A percentile compares a stretch with the other conserved stretches of the same genome.
These are phyloP conservation scores for Picathartes gymnocephalus DNA, from an alignment of 2,113 vertebrate genomes.

Conservation along the genomic window DNA sequence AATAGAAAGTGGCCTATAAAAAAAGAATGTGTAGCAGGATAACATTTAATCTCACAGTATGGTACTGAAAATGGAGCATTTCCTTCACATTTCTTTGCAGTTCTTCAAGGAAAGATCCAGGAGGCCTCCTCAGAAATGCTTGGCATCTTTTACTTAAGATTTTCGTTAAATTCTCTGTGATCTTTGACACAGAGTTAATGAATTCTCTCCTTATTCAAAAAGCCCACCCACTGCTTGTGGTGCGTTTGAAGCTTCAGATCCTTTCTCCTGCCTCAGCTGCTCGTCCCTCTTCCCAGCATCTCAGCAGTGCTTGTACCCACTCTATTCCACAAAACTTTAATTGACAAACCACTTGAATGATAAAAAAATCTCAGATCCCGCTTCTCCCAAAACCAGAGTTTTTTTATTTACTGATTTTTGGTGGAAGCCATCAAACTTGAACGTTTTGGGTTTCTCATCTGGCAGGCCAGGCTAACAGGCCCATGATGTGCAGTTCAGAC, in stretches of 20 bases:
- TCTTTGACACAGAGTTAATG: constrained; percentile 43
- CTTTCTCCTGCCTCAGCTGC: neutral
- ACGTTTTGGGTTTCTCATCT: neutral
- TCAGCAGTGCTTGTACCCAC: fast-evolving
- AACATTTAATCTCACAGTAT: constrained; percentile 40
- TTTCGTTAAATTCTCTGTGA: neutral
- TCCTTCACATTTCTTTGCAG: constrained; percentile 21
- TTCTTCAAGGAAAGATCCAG: constrained; percentile 35
- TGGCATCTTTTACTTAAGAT: constrained; percentile 38
- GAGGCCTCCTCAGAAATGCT: neutral
- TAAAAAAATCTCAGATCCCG: fast-evolving
- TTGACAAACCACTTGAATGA: neutral
- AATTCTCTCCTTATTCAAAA: constrained; percentile 30
- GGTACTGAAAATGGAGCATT: constrained; percentile 31
- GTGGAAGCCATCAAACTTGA: neutral
- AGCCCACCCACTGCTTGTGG: neutral
- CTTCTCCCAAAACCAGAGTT: neutral
- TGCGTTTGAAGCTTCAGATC: neutral
- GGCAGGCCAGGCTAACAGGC: neutral
- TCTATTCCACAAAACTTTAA: neutral
- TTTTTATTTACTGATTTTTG: neutral
- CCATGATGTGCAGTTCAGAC: neutral
- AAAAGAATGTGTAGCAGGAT: constrained; percentile 40
- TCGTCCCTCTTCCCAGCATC: neutral
- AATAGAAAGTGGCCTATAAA: constrained; percentile 65